Evolutionary conservation across 1,140 invertebrate genomes (phyloP), one percentile per base, ranked within the genome.

Genomic region (Bicyclus anynana): DNA sequence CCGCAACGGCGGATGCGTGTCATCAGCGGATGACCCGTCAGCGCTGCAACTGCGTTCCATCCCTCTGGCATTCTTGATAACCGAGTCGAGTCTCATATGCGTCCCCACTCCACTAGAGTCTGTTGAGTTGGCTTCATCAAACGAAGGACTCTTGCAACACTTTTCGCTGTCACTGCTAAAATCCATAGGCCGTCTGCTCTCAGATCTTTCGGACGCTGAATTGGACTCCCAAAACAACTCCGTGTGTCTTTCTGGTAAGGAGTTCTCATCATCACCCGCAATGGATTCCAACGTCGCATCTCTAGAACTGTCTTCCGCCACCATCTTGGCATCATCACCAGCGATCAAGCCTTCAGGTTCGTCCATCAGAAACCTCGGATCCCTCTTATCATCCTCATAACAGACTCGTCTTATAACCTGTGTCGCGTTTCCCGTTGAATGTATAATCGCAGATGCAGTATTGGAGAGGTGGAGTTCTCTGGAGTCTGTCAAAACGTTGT

Each of bases 81-180:
- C 89, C 0, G 87, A 87, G 51, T 89, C 84, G 5, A 90, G 37
- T 35, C 89, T 62, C 66, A 87, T 65, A 27, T 84, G 80, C 0
- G 81, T 65, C 0, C 85, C 77, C n/a, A 81, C 57, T 1, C 84
- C 78, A 38, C 81, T 84, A 0, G 85, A 87, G 42, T 89, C 87
- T 0, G 84, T 89, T 0, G 87, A 88, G 42, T 87, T 88, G 0
- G 78, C 82, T 58, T 89, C 87, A 18, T 90, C 87, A 52, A 68
- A 86, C 0, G 77, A 76, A 4, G 86, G 88, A 55, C 88, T 89
- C 56, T 89, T 90, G 59, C 86, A 89, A 52, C 87, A 89, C 42
- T 89, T 89, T 50, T 90, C 87, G 55, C 84, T 89, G 61, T 90
- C 89, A 46, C 81, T 87, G 46, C 86, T 89, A 40, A 87, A 90